Base-by-base conservation (phyloP, 2,888 invertebrate species). In the Strigamia transsilvanica region DNA sequence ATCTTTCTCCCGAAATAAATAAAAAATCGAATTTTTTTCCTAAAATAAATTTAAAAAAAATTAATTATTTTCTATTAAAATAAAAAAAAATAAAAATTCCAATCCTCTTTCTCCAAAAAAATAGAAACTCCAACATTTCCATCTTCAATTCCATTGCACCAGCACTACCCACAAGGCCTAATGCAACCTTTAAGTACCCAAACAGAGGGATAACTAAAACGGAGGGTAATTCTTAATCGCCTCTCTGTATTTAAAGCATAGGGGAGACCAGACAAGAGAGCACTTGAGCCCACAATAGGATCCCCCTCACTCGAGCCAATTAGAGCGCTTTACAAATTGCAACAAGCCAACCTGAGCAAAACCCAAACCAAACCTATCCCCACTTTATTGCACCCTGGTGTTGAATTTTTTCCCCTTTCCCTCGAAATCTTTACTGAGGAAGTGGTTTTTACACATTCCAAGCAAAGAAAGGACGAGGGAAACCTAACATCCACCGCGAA, bases 261-360 rank as follows among this genome's bases (percentile, higher is more conserved):
- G 61, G 61, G 61, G 61, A 61, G 15, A 61, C 7, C 61, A 61
- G 61, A 61, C 61, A 61, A 61, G 61, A 61, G 61, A 21, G 61
- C 61, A 61, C 61, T 61, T 18, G 61, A 61, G 61, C n/a, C 23
- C 3, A 61, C 61, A 61, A 61, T 61, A 61, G 61, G 61, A 61
- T 61, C 61, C 61, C 61, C 61, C 61, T 18, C 23, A 18, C 61
- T 61, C 21, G 61, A 61, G 61, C 61, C 61, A 61, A 61, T 61
- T 61, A 61, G 61, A 61, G 61, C 23, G 61, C 61, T 61, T 61
- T 61, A 61, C 61, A 61, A 61, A 61, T 61, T 61, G 61, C 23
- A 61, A 61, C 21, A 5, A 23, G 21, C n/a, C n/a, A n/a, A 61
- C 18, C 18, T 18, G 23, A 61, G 10, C 61, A 61, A 61, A 9